phyloP scores from a whole-genome alignment of 1,140 invertebrate genomes.

The Calliphora vicina region DNA sequence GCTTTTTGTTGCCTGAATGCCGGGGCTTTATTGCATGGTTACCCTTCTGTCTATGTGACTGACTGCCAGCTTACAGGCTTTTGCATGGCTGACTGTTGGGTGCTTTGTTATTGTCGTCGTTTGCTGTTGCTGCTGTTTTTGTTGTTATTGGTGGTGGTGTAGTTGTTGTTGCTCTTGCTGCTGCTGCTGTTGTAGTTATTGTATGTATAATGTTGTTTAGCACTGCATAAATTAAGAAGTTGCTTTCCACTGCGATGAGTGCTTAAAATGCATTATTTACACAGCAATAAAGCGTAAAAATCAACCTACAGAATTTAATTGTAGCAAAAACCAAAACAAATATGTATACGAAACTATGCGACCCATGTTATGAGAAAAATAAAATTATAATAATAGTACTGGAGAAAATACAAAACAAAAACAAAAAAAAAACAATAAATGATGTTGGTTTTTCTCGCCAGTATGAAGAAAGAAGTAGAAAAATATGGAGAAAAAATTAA shows the following conservation, averaged over 20 bases:
- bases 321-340: constrained; percentile 17
- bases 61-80: constrained; percentile 8
- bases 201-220: constrained; percentile 33
- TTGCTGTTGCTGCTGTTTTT: constrained; percentile 18
- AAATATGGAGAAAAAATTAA: too few species aligned
- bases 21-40: neutral
- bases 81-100: constrained; percentile 5
- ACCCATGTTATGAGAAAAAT: neutral
- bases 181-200: neutral
- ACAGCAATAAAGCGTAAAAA: constrained; percentile 34
- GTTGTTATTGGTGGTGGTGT: neutral
- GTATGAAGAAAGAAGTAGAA: too few species aligned
- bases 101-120: neutral
- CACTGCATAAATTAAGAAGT: constrained; percentile 35
- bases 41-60: neutral
- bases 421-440: neutral
- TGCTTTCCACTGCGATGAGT: constrained; percentile 34
- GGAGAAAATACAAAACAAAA: neutral
- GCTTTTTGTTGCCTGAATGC: neutral
- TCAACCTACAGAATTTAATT: constrained; percentile 34
- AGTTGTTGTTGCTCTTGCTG: neutral
- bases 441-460: neutral
- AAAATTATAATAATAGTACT: neutral
- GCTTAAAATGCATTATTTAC: constrained; percentile 35
- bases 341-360: neutral